These are phyloP conservation scores for Pachliopta kotzebuea DNA, from an alignment of 2,888 invertebrate genomes.

Conservation along the genomic window DNA sequence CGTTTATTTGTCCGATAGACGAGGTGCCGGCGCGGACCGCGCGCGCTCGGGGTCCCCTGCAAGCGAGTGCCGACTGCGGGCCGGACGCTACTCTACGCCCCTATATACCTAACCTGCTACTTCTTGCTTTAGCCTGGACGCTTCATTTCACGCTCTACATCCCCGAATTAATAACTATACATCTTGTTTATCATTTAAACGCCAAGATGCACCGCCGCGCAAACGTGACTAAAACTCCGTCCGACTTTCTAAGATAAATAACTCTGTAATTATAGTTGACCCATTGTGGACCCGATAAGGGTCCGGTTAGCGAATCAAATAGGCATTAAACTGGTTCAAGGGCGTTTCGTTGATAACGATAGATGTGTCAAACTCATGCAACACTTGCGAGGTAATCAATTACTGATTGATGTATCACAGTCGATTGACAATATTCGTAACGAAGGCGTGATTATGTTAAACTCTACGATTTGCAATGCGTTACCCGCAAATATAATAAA, in stretches of 20 bases:
- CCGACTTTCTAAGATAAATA: conserved; percentile 50
- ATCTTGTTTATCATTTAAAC: conserved; percentile 53
- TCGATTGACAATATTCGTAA: conserved; percentile 10
- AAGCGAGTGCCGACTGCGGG: conserved; percentile 55
- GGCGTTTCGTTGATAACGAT: conserved; percentile 34
- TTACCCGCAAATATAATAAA: not conserved
- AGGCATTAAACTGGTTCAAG: conserved; percentile 52
- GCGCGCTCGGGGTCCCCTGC: conserved; percentile 49
- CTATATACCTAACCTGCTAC: conserved; percentile 67
- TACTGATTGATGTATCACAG: conserved; percentile 14
- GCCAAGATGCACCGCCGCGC: conserved; percentile 35
- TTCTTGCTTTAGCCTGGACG: conserved; percentile 68
- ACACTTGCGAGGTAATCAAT: conserved; percentile 17
- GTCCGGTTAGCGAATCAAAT: conserved; percentile 43
- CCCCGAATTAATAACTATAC: conserved; percentile 68
- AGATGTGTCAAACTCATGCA: conserved; percentile 17
- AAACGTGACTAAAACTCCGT: conserved; percentile 41
- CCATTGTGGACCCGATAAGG: conserved; percentile 52
- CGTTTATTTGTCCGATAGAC: conserved; percentile 47
- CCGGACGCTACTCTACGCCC: conserved; percentile 54
- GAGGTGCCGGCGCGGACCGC: conserved; percentile 33
- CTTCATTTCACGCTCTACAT: conserved; percentile 76
- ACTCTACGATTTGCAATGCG: conserved; percentile 7
- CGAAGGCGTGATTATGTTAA: conserved; percentile 2
- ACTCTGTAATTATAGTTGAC: conserved; percentile 45